Base-by-base conservation (phyloP, 2,888 invertebrate genomes). In the Cheilosia impressa region DNA sequence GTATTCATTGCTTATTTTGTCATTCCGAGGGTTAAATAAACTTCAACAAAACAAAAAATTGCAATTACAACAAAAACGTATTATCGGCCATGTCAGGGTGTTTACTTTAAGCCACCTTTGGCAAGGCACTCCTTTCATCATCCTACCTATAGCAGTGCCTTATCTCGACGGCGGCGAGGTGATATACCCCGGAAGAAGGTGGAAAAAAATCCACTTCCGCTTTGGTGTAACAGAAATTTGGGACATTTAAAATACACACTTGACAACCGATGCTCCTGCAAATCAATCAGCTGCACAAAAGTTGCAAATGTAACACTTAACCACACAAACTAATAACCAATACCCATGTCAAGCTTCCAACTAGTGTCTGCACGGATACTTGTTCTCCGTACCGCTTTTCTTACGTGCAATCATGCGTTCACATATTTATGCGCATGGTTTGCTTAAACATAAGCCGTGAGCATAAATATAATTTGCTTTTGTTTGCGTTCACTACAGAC, bases 321-420 rank as follows among this genome's bases (percentile, higher is more conserved):
- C 43, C 72, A 15, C 63, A 79, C 65, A 43, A 63, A 57, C 31
- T 50, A 52, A 57, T 69, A 69, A 22, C n/a, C n/a, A 45, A 7
- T 17, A 38, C 34, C 53, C 22, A 31, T 31, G 38, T 38, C 38
- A 38, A 38, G 38, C 13, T 13, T 38, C 38, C 38, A 38, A 38
- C 38, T 38, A 15, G 24, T 45, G 17, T 24, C 43, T 17, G 31
- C 17, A 0, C 24, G n/a, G 27, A 13, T 43, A 43, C 27, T 31
- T 19, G 17, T 53, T 41, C 66, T 22, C 22, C 24, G 9, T 13
- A 5, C 13, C 24, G 15, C 1, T 52, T 52, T 22, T 19, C 53
- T 71, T 65, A 60, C 43, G 80, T 62, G 81, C 71, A 81, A 80
- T 76, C 81, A 85, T 85, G 81, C 81, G 81, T 81, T 81, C 71